A percentile compares a stretch with the other conserved stretches of the same genome.
Evolutionary conservation across 2,888 invertebrate species (phyloP).

Genomic region (Sinohyriopsis cumingii): DNA sequence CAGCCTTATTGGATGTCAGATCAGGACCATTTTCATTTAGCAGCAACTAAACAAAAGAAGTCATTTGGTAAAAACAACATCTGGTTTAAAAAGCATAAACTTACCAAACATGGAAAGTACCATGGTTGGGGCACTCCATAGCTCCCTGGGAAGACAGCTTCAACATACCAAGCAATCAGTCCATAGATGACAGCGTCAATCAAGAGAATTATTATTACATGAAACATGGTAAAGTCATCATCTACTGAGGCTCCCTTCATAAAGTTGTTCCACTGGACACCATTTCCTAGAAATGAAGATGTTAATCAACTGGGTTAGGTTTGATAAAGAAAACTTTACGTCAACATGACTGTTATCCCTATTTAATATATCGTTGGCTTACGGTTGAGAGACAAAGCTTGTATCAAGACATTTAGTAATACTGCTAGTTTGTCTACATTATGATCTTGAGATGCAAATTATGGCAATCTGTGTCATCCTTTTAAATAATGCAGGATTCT

Average conservation of each 20-base stretch:
- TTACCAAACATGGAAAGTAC: constrained; percentile 84
- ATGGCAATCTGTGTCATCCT: too few species aligned
- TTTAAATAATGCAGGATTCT: too few species aligned
- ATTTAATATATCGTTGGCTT: not conserved
- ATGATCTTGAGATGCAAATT: too few species aligned
- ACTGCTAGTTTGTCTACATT: too few species aligned
- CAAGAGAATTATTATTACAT: constrained; percentile 82
- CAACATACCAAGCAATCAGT: constrained; percentile 86
- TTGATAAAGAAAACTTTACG: not conserved
- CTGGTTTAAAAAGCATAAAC: constrained; percentile 18
- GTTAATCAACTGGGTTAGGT: not conserved
- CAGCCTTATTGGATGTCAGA: too few species aligned
- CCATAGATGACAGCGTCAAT: constrained; percentile 82
- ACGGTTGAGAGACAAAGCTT: not conserved
- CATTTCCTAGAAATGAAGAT: constrained; percentile 51
- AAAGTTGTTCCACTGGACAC: constrained; percentile 66
- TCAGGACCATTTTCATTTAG: too few species aligned
- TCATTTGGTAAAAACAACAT: not conserved
- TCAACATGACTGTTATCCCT: not conserved
- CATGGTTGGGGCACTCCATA: constrained; percentile 87
- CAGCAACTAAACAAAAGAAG: too few species aligned
- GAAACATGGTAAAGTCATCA: constrained; percentile 78
- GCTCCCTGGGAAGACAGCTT: constrained; percentile 89
- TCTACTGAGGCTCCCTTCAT: constrained; percentile 78
- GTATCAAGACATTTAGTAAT: too few species aligned